Conservation (phyloP, 2,888 invertebrate species). For the Eueremaeus valkanovi region DNA sequence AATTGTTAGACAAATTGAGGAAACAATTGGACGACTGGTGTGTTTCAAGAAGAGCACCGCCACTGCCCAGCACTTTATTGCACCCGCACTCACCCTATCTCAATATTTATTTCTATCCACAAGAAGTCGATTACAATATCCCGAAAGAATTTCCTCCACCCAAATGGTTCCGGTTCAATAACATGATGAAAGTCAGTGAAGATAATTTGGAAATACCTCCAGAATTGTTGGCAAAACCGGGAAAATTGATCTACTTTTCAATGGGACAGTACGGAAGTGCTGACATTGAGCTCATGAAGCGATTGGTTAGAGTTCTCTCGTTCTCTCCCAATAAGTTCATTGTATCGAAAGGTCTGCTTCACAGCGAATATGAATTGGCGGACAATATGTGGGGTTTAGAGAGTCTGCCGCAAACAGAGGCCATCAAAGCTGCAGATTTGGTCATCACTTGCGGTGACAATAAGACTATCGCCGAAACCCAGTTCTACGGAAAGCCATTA, state of each 20-base stretch:
- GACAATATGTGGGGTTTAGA: conserved; percentile 37
- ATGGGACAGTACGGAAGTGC: neutral
- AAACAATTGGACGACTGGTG: neutral
- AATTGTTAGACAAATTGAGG: neutral
- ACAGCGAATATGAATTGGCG: conserved; percentile 30
- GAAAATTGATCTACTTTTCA: conserved; percentile 10
- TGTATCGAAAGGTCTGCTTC: conserved; percentile 23
- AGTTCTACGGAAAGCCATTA: conserved; percentile 35
- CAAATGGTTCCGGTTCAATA: neutral
- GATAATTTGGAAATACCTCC: neutral
- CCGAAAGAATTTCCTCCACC: neutral
- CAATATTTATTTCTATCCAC: conserved; percentile 11
- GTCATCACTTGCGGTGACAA: conserved; percentile 41
- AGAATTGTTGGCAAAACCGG: neutral
- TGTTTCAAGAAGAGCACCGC: neutral
- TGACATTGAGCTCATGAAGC: conserved; percentile 26
- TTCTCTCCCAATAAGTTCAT: conserved; percentile 35
- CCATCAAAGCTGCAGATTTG: conserved; percentile 37
- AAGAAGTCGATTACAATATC: conserved; percentile 16
- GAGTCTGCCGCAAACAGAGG: conserved; percentile 1
- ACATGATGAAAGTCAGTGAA: neutral
- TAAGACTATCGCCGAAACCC: conserved; percentile 37
- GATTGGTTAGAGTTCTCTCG: conserved; percentile 18
- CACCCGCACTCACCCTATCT: conserved; percentile 16
- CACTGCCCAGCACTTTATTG: neutral